Evolutionary conservation across 2,797 vertebrate genomes (phyloP), one percentile per base, ranked within the genome.

Genomic region (Cyprinella venusta): DNA sequence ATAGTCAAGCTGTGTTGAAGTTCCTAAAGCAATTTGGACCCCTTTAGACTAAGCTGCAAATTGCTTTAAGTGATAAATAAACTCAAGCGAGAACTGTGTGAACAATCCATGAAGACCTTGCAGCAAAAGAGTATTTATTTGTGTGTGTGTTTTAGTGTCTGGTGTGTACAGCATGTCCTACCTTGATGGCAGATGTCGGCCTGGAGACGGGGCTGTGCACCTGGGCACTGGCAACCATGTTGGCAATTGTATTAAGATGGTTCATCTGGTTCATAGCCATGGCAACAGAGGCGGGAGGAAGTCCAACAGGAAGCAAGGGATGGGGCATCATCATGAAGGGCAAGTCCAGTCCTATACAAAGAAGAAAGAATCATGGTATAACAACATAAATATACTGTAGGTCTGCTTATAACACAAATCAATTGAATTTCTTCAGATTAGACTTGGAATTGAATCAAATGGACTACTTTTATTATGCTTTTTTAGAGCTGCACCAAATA

Each of bases 191-290:
- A 6, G 97, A 97, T 59, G 95, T 93, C 38, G 92, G 92, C 91
- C 95, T 92, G 87, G 95, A 94, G 67, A 95, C 93, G 59, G 95
- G 95, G 86, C 93, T 97, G 92, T 98, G 96, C 94, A 98, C 97
- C 92, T 98, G 96, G 40, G 96, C 96, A 6, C 96, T 96, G 21
- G 96, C 97, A 15, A 97, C 97, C 97, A 98, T 97, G 93, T 97
- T 98, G 86, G 97, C 96, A 84, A 98, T 97, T 80, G 96, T 98
- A 92, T 93, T 97, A 91, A 98, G 96, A 91, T 98, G 97, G 94
- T 97, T 98, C 97, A 98, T 98, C 94, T 98, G 97, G 70, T 97
- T 98, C 97, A 98, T 97, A 82, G 97, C 97, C 97, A 98, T 97
- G 87, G 97, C 96, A 50, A 98, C 97, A 1, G 97, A 98, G 4